A percentile compares a stretch with the other conserved stretches of the same genome.
Evolutionary conservation across 1,140 invertebrate species (phyloP).

Genomic region (Drosophila rufa): DNA sequence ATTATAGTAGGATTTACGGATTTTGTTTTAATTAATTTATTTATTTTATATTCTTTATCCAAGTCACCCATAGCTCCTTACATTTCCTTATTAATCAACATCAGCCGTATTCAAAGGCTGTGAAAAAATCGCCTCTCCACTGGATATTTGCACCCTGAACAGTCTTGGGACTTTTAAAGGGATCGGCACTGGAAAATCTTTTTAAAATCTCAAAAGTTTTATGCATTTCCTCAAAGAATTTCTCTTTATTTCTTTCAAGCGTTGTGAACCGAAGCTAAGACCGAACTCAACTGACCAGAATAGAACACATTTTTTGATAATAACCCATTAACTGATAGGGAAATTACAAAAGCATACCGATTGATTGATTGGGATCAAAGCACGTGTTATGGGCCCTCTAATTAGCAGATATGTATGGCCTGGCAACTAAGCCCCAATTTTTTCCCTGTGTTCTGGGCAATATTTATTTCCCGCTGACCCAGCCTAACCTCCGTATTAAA

Average conservation of each 20-base stretch:
- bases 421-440: constrained; percentile 6
- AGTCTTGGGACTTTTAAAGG: constrained; percentile 11
- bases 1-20: too few relatives aligned
- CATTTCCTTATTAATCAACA: not conserved
- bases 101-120: constrained; percentile 66
- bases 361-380: constrained; percentile 42
- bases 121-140: constrained; percentile 7
- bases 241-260: constrained; percentile 10
- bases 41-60: too few relatives aligned
- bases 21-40: too few relatives aligned
- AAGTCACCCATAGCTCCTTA: not conserved
- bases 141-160: constrained; percentile 4
- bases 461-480: constrained; percentile 46
- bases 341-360: constrained; percentile 26
- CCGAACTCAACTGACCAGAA: constrained; percentile 40
- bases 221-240: constrained; percentile 60
- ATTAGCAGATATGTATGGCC: constrained; percentile 15
- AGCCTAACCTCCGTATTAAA: constrained; percentile 27
- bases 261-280: constrained; percentile 30
- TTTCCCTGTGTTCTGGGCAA: constrained; percentile 3
- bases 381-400: constrained; percentile 21
- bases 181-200: constrained; percentile 38
- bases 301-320: not conserved
- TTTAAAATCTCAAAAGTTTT: constrained; percentile 41
- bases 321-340: constrained; percentile 30